Evolutionary conservation across 1,140 invertebrate species (phyloP).

Genomic region (Drosophila cardini): DNA sequence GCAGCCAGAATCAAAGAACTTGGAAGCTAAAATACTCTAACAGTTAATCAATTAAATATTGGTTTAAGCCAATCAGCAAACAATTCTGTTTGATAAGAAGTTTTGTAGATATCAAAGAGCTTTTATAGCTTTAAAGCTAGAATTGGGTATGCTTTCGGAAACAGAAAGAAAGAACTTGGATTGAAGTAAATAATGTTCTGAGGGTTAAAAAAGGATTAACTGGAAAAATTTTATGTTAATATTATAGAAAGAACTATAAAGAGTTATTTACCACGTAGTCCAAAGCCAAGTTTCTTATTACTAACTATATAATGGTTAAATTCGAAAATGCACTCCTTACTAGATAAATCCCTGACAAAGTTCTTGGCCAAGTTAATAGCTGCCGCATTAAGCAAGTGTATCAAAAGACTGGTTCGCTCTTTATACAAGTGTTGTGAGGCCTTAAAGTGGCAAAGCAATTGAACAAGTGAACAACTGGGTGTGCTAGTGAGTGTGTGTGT

Average conservation of each 20-base stretch:
- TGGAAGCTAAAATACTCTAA: conserved; percentile 11
- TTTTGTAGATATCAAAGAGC: conserved; percentile 4
- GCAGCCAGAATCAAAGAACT: conserved; percentile 6
- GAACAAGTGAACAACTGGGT: conserved; percentile 67
- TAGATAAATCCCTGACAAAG: neutral
- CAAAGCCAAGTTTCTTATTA: too few species aligned
- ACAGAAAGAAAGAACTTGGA: too few species aligned
- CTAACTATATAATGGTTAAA: too few species aligned
- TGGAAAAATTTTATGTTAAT: too few species aligned
- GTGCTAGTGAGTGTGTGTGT: conserved; percentile 28
- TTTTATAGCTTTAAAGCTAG: too few species aligned
- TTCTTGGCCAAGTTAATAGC: conserved; percentile 15
- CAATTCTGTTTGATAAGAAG: neutral
- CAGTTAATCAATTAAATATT: neutral
- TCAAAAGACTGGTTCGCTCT: conserved; percentile 67
- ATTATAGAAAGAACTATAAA: too few species aligned
- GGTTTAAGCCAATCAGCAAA: neutral
- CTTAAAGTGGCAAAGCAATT: conserved; percentile 80
- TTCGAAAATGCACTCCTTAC: too few species aligned
- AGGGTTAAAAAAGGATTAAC: too few species aligned
- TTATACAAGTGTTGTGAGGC: conserved; percentile 52
- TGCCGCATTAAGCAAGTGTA: conserved; percentile 38
- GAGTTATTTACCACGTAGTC: too few species aligned
- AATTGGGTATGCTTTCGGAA: too few species aligned
- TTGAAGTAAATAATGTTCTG: too few species aligned